Base-by-base conservation (phyloP, 1,140 invertebrate species). In the Caerostris darwini region DNA sequence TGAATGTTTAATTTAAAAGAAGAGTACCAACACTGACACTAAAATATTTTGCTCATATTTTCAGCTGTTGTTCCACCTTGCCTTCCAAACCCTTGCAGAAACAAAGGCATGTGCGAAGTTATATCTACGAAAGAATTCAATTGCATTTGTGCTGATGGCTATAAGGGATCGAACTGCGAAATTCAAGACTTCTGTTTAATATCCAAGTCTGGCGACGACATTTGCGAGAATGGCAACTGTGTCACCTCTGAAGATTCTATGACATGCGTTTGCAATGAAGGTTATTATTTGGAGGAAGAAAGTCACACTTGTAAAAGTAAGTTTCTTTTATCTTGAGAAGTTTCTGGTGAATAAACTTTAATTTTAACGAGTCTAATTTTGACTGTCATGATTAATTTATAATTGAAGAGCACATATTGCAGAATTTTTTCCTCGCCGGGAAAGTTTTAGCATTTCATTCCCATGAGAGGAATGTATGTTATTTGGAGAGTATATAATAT, bases 81-180 rank as follows among this genome's bases (percentile, higher is more conserved):
- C 7, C 71, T 59, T 17, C 89, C 89, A 81, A 90, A 90, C 12
- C 89, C 69, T 19, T 90, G 89, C 57, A 59, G 34, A 34, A 81
- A 90, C 17, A 7, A 19, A 50, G 89, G 89, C 2, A 34, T 34
- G 7, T 90, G 89, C 53, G n/a, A 81, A 59, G 8, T n/a, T 3
- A 10, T 58, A 8, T 34, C 69, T 12, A 10, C 54, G 12, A 34
- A 19, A 3, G 69, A 90, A 34, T 90, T 77, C 71, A 81, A 77
- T 56, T 90, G 89, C 69, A 69, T 50, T 10, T 90, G 87, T 58
- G 1, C 50, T 6, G 3, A 69, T 10, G 17, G 64, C 19, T 87
- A 34, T 53, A 5, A 54, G 8, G 85, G 85, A 3, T 7, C 19
- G 5, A 53, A 5, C 3, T 87, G 85, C 34, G 85, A 87, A 59